Percentiles rank a stretch among this genome's conserved stretches.
Conservation (phyloP, 2,113 vertebrate species). For the Muntiacus reevesi region DNA sequence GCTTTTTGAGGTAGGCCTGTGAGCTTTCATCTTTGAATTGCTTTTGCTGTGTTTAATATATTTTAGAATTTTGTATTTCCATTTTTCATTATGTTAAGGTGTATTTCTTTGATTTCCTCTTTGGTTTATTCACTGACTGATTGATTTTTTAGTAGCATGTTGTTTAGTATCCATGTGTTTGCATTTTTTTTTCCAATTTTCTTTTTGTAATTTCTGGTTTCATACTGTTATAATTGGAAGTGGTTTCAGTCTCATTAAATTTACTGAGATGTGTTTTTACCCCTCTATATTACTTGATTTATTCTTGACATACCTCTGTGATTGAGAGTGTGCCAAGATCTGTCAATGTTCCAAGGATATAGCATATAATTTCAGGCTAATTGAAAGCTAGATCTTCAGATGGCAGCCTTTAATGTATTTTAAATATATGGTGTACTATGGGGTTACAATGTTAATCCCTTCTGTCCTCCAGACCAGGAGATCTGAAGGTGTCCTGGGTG, state of each 20-base stretch:
- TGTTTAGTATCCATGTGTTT: neutral
- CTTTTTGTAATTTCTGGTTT: neutral
- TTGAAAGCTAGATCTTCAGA: neutral
- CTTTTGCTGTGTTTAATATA: neutral
- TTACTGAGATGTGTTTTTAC: neutral
- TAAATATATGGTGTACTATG: neutral
- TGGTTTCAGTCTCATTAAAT: neutral
- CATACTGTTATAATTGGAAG: neutral
- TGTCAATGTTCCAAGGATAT: neutral
- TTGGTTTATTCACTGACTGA: neutral
- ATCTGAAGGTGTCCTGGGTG: neutral
- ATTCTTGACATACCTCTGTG: neutral
- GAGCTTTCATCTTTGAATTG: neutral
- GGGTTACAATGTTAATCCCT: neutral
- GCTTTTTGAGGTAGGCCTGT: neutral
- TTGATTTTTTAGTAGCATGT: neutral
- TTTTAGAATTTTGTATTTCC: neutral
- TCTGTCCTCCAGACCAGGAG: neutral
- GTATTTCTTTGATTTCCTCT: neutral
- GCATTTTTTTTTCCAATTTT: neutral
- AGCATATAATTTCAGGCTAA: neutral
- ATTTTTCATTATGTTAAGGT: neutral
- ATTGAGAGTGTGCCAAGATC: neutral
- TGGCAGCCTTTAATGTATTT: neutral
- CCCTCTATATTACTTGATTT: neutral